Evolutionary conservation across 2,113 vertebrate genomes (phyloP), one percentile per base, ranked within the genome.

Genomic region (Microcebus murinus): DNA sequence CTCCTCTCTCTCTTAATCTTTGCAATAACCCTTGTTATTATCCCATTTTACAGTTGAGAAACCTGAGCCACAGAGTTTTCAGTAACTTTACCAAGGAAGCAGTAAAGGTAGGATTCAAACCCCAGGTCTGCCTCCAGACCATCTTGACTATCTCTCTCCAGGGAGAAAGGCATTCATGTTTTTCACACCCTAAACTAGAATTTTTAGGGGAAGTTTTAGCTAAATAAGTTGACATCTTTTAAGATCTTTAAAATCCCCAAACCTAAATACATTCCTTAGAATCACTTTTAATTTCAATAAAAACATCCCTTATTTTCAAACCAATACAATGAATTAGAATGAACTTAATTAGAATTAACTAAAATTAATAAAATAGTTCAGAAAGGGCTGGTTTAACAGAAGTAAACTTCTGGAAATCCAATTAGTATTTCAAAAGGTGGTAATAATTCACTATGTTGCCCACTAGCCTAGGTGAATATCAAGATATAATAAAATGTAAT

Each of bases 231-330:
- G 17, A 50, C 85, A 70, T n/a, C 77, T 83, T 93, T 73, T 48
- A 79, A 93, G 34, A 85, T 42, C 82, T 71, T 85, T 82, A 13
- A 90, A 87, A 55, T 84, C n/a, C 3, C 31, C 63, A 97, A 85
- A 77, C 59, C 23, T 65, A 82, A 67, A 36, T 68, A 74, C 4
- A 83, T 25, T 52, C n/a, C 36, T 71, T 87, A 88, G 42, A 76
- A 74, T 61, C 61, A 67, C 70, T 71, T 34, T 45, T 61, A 77
- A 73, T 70, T 87, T 80, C 12, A 61, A 27, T 76, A 87, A 86
- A 39, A 86, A 55, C 6, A 59, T 25, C n/a, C 31, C 86, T 65
- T 82, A 70, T 18, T 83, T 63, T 59, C 14, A 87, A 89, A 85
- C 20, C 20, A 84, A 71, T 48, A 65, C 6, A 50, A 89, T 89